phyloP scores from a whole-genome alignment of 2,113 vertebrate species.

The Sander vitreus region DNA sequence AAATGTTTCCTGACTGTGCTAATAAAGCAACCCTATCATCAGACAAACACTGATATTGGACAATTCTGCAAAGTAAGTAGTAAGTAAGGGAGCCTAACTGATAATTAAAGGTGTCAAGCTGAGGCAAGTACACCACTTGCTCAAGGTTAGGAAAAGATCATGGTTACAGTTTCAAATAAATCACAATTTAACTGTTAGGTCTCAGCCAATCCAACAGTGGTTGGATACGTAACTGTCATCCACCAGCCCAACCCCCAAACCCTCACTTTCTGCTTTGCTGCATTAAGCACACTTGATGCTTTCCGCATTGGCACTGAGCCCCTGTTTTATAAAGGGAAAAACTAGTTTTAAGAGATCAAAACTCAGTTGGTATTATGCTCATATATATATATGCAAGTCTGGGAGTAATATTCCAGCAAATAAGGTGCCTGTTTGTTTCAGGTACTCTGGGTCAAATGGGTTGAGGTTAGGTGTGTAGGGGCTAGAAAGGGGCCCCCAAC shows the following conservation, averaged over 20 bases:
- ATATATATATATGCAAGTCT: neutral
- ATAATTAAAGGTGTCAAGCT: too few relatives aligned
- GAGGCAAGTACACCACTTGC: too few relatives aligned
- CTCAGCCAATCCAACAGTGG: neutral
- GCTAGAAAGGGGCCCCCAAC: neutral
- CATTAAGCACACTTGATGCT: neutral
- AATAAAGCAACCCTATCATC: too few relatives aligned
- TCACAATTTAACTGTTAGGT: neutral
- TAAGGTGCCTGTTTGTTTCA: neutral
- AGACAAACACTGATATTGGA: too few relatives aligned
- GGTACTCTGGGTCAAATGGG: neutral
- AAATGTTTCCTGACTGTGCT: too few relatives aligned
- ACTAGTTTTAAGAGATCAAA: too few relatives aligned
- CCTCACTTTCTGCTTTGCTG: neutral
- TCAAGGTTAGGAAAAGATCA: too few relatives aligned
- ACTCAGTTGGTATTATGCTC: neutral
- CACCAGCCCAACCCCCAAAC: neutral
- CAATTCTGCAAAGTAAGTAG: too few relatives aligned
- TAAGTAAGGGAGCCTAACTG: too few relatives aligned
- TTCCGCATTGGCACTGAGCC: neutral
- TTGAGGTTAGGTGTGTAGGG: neutral
- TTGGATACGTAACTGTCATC: neutral
- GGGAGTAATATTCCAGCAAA: neutral
- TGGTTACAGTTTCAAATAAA: neutral
- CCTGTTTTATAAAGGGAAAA: neutral